Conservation (phyloP, 2,888 invertebrate genomes). For the Leucophenga montana region DNA sequence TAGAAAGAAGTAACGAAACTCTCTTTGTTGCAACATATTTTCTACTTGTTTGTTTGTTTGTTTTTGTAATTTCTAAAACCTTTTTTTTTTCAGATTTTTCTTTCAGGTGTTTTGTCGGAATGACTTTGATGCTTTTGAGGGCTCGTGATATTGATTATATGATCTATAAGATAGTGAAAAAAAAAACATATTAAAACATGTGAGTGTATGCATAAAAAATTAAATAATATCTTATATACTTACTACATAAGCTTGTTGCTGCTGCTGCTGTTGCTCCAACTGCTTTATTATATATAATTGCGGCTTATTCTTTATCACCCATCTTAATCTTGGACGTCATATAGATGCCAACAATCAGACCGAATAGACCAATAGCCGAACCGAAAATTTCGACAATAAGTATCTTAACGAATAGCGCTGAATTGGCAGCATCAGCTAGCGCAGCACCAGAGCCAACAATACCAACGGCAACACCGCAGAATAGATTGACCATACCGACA, state of each 20-base stretch:
- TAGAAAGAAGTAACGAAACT: conserved; percentile 33
- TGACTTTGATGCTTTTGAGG: conserved; percentile 51
- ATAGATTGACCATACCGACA: conserved; percentile 95
- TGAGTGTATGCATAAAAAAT: too few relatives aligned
- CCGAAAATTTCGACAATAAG: conserved; percentile 99
- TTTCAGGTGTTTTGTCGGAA: conserved; percentile 47
- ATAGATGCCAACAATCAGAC: conserved; percentile 97
- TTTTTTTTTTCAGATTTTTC: conserved; percentile 41
- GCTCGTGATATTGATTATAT: conserved; percentile 41
- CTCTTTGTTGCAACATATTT: conserved; percentile 42
- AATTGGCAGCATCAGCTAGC: conserved; percentile 97
- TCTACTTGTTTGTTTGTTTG: neutral
- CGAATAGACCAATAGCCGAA: conserved; percentile 98
- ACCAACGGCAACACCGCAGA: conserved; percentile 95
- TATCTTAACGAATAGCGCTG: conserved; percentile 96
- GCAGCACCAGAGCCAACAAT: conserved; percentile 99
- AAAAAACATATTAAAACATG: conserved; percentile 11
- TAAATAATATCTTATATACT: neutral
- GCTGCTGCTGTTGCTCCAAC: conserved; percentile 26
- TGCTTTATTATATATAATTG: neutral
- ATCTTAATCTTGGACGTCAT: conserved; percentile 89
- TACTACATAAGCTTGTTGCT: conserved; percentile 12
- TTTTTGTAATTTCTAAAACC: conserved; percentile 59
- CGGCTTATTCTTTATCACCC: conserved; percentile 77
- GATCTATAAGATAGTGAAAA: conserved; percentile 35